Evolutionary conservation across 92 coral and sea anemone genomes (phyloP).

Genomic region (Pocillopora meandrina): DNA sequence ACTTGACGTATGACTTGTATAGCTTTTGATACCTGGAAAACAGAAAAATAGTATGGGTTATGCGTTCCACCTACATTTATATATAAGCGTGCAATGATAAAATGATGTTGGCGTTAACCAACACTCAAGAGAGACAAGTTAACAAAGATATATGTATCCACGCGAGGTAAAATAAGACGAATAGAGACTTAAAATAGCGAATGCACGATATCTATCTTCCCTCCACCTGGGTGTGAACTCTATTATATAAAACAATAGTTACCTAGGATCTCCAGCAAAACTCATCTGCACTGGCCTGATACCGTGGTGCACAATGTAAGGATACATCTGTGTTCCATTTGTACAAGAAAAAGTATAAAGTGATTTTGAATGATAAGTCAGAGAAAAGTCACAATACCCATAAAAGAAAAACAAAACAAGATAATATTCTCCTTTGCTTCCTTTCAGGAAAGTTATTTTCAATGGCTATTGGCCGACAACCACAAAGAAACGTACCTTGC

Average conservation of each 20-base stretch:
- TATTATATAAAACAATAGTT: constrained; percentile 14
- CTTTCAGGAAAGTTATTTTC: too few species aligned
- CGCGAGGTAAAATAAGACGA: too few species aligned
- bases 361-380: not conserved
- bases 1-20: constrained; percentile 74
- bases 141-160: too few species aligned
- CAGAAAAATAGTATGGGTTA: not conserved
- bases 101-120: not conserved
- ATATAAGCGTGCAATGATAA: too few species aligned
- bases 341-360: not conserved
- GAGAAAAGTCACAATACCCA: too few species aligned
- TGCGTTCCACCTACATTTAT: not conserved
- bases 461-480: too few species aligned
- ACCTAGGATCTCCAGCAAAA: constrained; percentile 90
- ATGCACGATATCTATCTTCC: too few species aligned
- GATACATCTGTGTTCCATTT: constrained; percentile 53
- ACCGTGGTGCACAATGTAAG: constrained; percentile 83
- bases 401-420: too few species aligned
- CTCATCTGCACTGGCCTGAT: constrained; percentile 94
- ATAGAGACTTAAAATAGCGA: too few species aligned
- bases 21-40: constrained; percentile 79
- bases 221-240: too few species aligned
- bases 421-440: too few species aligned
- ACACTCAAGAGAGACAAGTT: not conserved
- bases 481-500: constrained; percentile 17